Evolutionary conservation across 2,113 vertebrate genomes (phyloP).

Genomic region (Camelus bactrianus): DNA sequence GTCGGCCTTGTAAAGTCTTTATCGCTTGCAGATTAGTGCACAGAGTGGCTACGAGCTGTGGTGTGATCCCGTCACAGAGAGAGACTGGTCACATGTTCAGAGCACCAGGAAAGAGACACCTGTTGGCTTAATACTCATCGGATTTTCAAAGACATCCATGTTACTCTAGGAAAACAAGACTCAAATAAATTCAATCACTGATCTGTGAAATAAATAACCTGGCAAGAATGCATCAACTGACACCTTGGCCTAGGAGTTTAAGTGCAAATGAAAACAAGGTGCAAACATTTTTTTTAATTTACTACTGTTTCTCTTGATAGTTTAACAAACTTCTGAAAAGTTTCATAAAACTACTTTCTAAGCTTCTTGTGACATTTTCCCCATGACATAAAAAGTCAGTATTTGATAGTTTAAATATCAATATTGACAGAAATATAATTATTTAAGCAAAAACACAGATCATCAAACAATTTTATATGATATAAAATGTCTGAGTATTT

Average conservation of each 20-base stretch:
- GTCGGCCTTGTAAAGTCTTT: conserved; percentile 46
- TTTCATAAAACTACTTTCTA: neutral
- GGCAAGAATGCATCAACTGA: neutral
- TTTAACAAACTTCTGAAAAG: neutral
- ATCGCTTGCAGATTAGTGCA: conserved; percentile 67
- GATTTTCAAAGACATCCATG: neutral
- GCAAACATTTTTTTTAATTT: neutral
- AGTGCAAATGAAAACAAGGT: conserved; percentile 37
- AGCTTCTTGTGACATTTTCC: neutral
- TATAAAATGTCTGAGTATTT: conserved; percentile 20
- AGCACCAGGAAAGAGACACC: conserved; percentile 8
- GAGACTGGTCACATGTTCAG: neutral
- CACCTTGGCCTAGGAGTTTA: neutral
- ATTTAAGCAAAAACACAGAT: conserved; percentile 13
- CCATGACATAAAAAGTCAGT: neutral
- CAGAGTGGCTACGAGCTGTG: conserved; percentile 61
- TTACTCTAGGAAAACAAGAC: neutral
- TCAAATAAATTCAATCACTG: neutral
- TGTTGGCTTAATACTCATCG: neutral
- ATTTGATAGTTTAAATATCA: neutral
- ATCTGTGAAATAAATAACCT: neutral
- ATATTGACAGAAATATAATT: conserved; percentile 28
- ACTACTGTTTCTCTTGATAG: conserved; percentile 17
- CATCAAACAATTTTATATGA: neutral
- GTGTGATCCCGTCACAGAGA: conserved; percentile 71